These are phyloP conservation scores for Nymphalis c-album DNA, from an alignment of 2,888 invertebrate species.

Conservation along the genomic window DNA sequence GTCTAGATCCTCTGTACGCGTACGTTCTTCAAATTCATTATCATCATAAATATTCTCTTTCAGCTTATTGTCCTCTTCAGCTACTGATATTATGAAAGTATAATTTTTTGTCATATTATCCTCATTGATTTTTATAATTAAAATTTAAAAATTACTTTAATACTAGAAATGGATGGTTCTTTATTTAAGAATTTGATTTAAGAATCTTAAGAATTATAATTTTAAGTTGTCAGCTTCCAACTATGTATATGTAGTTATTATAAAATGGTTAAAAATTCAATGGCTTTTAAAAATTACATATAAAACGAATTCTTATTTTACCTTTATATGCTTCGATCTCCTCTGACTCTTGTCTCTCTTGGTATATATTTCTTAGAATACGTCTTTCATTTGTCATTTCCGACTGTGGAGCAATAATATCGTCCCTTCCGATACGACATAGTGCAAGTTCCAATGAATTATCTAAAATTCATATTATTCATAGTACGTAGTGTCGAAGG, in stretches of 20 bases:
- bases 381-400: slow-evolving; percentile 80
- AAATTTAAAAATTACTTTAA: not conserved
- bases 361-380: slow-evolving; percentile 78
- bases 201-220: too few relatives aligned
- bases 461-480: slow-evolving; percentile 50
- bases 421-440: slow-evolving; percentile 92
- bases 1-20: slow-evolving; percentile 68
- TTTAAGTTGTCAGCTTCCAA: too few relatives aligned
- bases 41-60: slow-evolving; percentile 71
- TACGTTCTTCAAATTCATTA: slow-evolving; percentile 62
- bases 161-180: too few relatives aligned
- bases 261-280: too few relatives aligned
- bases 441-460: slow-evolving; percentile 91
- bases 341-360: slow-evolving; percentile 77
- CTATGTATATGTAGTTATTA: too few relatives aligned
- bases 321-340: slow-evolving; percentile 80
- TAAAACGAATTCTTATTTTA: slow-evolving; percentile 34
- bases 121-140: not conserved
- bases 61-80: slow-evolving; percentile 77
- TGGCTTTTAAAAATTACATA: too few relatives aligned
- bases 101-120: not conserved
- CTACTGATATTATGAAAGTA: slow-evolving; percentile 44
- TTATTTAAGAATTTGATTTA: too few relatives aligned
- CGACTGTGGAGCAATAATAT: slow-evolving; percentile 93
- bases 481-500: too few relatives aligned